Base-by-base conservation (phyloP, 2,797 vertebrate species). In the Lates japonicus region DNA sequence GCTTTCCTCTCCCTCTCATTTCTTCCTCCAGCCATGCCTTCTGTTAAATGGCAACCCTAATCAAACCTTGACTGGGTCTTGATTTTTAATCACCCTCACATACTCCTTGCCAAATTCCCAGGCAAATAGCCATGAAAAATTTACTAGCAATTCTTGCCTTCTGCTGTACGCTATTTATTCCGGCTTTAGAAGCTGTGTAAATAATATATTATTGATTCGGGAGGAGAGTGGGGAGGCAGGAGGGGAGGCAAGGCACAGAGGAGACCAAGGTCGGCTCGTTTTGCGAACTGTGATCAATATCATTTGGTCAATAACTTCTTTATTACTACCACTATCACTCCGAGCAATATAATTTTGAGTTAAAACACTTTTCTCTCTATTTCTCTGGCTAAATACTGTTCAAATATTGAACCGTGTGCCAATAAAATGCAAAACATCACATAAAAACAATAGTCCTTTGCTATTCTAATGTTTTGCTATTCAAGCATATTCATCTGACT, bases 261-360 rank as follows among this genome's bases (percentile, higher is more conserved):
- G 96, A 95, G 95, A 96, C 95, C 95, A 96, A 98, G 98, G 98
- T 99, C 96, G 96, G 95, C 95, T 96, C 96, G 96, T 97, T 97
- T 97, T 97, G 97, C 98, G 97, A 98, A 96, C 96, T 95, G 94
- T 91, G 96, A 99, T 99, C 98, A 97, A 99, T 99, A 98, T 97
- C 93, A 97, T 96, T 97, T 98, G 97, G 97, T 99, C 98, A 99
- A 99, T 99, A 99, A 97, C 96, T 97, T 96, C 97, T 99, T 99
- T 99, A 99, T 99, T 99, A 99, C 97, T 97, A 94, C 80, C 94
- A 96, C 96, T 96, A 97, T 97, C 96, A 98, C 98, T 98, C 87
- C 83, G 70, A 98, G 97, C 97, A 94, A 98, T 97, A 98, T 98
- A 91, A 97, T 98, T 98, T 98, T 96, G 96, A 97, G 97, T 97